Base-by-base conservation (phyloP, 2,113 vertebrate species). In the Rhea americana region DNA sequence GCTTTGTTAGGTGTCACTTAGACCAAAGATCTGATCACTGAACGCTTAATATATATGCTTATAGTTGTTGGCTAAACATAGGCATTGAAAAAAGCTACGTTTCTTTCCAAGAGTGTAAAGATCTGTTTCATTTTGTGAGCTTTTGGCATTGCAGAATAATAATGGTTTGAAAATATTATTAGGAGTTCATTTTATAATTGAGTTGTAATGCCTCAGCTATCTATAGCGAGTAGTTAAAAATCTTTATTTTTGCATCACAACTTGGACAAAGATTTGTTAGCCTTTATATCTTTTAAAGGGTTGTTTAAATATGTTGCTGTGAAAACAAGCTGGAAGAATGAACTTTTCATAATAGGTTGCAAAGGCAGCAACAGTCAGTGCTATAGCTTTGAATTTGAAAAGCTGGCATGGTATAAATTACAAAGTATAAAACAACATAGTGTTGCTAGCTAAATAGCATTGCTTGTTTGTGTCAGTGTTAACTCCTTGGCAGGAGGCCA, bases 41-140 rank as follows among this genome's bases (percentile, higher is more conserved):
- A 0, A 15, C 51, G 43, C 41, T 21, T 53, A 4, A 11, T 43
- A 9, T 26, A 3, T 14, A 0, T 15, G 2, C 12, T 63, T 28
- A 43, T 10, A 25, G 35, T 11, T 32, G 17, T 24, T 82, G 63
- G 12, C n/a, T 25, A 39, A 45, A 28, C 2, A 0, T 37, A 13
- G 18, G 25, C 25, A 2, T 22, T 25, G 48, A 18, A 62, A 30
- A 53, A 22, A 4, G 1, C 3, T 0, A 35, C 35, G 26, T 2
- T 19, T 45, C 25, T 35, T n/a, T 41, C 41, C 53, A 19, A 5
- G 20, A 15, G 11, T 11, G 3, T 50, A 22, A 39, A 82, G 48
- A 5, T 41, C 26, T 47, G 15, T 32, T 51, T 32, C 6, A 25
- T 58, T 63, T n/a, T 1, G 1, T 39, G 59, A 66, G 37, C 26